Percentiles rank a stretch among this genome's conserved stretches.
These are phyloP conservation scores for Coleophora deauratella DNA, from an alignment of 2,888 invertebrate species.

Conservation along the genomic window DNA sequence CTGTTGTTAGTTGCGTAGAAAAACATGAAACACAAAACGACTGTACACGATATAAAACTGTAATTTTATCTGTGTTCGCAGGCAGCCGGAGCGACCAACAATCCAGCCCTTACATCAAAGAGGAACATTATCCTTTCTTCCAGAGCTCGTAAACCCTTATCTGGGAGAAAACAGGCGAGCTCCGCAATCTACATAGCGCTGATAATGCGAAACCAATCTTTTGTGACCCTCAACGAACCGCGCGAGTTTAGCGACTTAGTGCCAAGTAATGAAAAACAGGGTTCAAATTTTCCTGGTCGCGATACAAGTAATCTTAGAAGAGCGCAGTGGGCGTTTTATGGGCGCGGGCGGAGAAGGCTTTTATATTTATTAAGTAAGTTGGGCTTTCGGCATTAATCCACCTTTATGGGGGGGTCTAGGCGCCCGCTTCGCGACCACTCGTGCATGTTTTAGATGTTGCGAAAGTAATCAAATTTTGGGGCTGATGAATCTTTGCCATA, in stretches of 20 bases:
- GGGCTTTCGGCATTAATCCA: constrained; percentile 74
- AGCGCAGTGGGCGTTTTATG: constrained; percentile 69
- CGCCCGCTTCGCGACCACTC: constrained; percentile 34
- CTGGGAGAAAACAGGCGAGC: constrained; percentile 63
- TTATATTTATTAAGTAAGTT: constrained; percentile 76
- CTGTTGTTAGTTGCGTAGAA: too few species aligned
- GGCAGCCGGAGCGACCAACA: constrained; percentile 43
- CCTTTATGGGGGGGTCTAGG: constrained; percentile 66
- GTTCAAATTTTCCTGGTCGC: constrained; percentile 40
- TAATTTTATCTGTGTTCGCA: constrained; percentile 52
- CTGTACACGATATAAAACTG: constrained; percentile 28
- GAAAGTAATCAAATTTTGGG: background rate
- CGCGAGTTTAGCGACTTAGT: constrained; percentile 19
- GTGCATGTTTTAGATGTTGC: constrained; percentile 4
- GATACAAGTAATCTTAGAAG: constrained; percentile 68
- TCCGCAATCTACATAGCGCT: constrained; percentile 71
- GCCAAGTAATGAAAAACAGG: constrained; percentile 48
- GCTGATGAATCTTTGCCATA: background rate
- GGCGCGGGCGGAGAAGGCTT: constrained; percentile 67
- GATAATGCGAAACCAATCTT: constrained; percentile 57
- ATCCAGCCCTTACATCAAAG: constrained; percentile 59
- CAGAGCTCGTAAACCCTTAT: constrained; percentile 64
- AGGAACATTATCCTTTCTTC: constrained; percentile 71
- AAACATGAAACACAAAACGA: constrained; percentile 11
- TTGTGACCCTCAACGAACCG: constrained; percentile 36